phyloP scores from a whole-genome alignment of 2,888 invertebrate genomes.

The Fragum sueziense region DNA sequence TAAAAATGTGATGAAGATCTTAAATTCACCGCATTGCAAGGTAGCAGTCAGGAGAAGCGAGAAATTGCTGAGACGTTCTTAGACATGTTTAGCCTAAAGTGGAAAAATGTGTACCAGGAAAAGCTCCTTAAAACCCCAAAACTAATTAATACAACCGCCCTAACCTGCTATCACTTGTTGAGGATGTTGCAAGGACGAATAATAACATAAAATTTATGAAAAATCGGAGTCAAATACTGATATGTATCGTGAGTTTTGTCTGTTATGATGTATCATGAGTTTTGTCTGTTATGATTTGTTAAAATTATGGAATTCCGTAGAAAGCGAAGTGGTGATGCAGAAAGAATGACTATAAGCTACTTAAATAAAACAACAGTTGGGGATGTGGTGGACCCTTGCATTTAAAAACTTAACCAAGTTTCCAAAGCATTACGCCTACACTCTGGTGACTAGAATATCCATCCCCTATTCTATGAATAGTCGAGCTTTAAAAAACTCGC shows the following conservation, averaged over 20 bases:
- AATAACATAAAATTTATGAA: constrained; percentile 15
- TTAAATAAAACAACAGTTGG: constrained; percentile 20
- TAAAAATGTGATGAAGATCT: constrained; percentile 34
- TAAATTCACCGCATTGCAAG: neutral
- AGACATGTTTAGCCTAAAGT: constrained; percentile 6
- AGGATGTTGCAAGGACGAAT: constrained; percentile 40
- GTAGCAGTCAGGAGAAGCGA: neutral
- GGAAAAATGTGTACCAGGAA: constrained; percentile 28
- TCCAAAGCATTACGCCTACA: too few species aligned
- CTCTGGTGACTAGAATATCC: too few species aligned
- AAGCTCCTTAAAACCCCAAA: constrained; percentile 29
- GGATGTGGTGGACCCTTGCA: constrained; percentile 20
- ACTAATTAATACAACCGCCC: constrained; percentile 43
- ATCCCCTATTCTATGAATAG: too few species aligned
- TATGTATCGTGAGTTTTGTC: constrained; percentile 22
- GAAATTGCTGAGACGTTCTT: neutral
- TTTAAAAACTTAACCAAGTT: constrained; percentile 24
- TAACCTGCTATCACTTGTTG: constrained; percentile 38
- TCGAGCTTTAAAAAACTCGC: too few species aligned
- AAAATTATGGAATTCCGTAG: constrained; percentile 50
- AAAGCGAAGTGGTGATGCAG: constrained; percentile 86
- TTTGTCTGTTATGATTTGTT: constrained; percentile 35
- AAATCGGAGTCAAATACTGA: neutral
- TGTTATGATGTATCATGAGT: too few species aligned
- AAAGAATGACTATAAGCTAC: constrained; percentile 44